Conservation (phyloP, 2,113 vertebrate genomes). For the Rhodinocichla rosea region DNA sequence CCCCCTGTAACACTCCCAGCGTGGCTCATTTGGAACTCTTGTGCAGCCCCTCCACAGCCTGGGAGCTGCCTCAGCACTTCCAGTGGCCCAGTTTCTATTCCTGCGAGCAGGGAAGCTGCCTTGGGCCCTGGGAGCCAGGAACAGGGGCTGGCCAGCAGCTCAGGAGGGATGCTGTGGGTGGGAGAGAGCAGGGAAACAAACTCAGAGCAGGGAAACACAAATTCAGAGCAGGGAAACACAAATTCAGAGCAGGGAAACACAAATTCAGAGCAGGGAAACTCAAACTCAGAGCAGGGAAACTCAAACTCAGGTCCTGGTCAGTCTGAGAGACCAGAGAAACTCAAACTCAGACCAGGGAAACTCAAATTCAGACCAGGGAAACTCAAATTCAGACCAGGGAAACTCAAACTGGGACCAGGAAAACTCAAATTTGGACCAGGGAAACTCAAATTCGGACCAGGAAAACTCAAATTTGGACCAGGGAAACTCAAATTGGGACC, state of each 20-base stretch:
- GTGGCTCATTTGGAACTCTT: rapidly evolving
- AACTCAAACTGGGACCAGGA: not conserved
- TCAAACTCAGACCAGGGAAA: rapidly evolving
- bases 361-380: not conserved
- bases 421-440: not conserved
- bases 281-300: not conserved
- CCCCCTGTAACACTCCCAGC: not conserved
- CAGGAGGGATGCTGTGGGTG: not conserved
- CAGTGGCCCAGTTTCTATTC: not conserved
- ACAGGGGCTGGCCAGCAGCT: not conserved
- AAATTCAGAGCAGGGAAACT: not conserved
- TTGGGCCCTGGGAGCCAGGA: not conserved
- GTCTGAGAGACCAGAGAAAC: rapidly evolving
- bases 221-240: not conserved
- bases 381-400: not conserved
- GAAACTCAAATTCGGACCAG: too few relatives aligned
- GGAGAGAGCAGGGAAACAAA: not conserved
- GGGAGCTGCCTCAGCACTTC: not conserved
- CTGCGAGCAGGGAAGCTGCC: not conserved
- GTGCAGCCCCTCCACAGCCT: not conserved
- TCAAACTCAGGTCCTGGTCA: too few relatives aligned
- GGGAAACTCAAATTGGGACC: rapidly evolving
- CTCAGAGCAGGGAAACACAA: not conserved
- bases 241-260: not conserved
- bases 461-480: not conserved